Percentiles rank a stretch among this genome's conserved stretches.
Conservation (phyloP, 2,797 vertebrate species). For the Anguilla obscura region DNA sequence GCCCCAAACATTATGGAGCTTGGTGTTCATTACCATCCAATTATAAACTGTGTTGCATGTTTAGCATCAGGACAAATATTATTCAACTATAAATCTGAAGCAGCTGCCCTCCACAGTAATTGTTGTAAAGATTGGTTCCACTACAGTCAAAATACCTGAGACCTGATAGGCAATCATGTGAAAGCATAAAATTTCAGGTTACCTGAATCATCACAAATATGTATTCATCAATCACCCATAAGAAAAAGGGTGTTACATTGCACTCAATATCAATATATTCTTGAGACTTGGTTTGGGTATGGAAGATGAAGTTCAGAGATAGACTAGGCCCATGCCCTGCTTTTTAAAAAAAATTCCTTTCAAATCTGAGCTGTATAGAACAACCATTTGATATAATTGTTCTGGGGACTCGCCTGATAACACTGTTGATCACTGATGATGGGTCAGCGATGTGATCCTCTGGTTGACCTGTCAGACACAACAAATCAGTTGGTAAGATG, state of each 20-base stretch:
- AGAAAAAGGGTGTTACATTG: background rate
- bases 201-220: background rate
- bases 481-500: background rate
- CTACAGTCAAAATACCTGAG: slow-evolving; percentile 7
- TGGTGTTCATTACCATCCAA: background rate
- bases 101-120: background rate
- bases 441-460: slow-evolving; percentile 59
- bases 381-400: background rate
- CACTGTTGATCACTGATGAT: slow-evolving; percentile 49
- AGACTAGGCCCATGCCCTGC: background rate
- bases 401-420: background rate
- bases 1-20: too few relatives aligned
- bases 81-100: background rate
- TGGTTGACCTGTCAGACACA: slow-evolving; percentile 58
- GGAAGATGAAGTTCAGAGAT: background rate
- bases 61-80: background rate
- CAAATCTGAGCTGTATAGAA: background rate
- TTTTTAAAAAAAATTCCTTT: background rate
- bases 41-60: background rate
- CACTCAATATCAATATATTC: background rate
- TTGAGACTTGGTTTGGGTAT: background rate
- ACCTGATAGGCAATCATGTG: background rate
- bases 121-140: background rate
- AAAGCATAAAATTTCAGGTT: background rate
- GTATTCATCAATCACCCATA: background rate